phyloP scores from a whole-genome alignment of 2,113 vertebrate species.

The Gallinago undulata region DNA sequence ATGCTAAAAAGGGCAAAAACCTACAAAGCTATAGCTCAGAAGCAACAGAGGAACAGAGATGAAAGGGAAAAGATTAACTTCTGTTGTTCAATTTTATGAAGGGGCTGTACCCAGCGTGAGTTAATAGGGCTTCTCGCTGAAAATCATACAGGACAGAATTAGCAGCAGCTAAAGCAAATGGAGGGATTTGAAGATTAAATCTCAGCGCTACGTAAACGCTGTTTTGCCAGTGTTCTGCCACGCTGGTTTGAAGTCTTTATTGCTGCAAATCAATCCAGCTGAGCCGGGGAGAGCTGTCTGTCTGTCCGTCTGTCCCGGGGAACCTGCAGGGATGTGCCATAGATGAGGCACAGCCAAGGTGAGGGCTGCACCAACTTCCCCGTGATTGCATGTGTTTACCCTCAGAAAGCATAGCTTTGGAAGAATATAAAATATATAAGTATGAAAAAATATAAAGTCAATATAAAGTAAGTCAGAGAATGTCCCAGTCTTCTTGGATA shows the following conservation, averaged over 20 bases:
- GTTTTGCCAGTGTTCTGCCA: accelerated
- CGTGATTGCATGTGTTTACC: not conserved
- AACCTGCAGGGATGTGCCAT: not conserved
- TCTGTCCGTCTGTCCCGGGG: not conserved
- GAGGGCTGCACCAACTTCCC: not conserved
- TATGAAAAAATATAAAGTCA: not conserved
- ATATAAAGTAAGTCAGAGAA: not conserved
- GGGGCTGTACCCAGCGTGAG: not conserved
- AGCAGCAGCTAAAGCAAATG: not conserved
- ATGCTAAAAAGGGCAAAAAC: not conserved
- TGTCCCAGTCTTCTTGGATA: not conserved
- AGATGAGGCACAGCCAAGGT: not conserved
- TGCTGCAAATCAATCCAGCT: not conserved
- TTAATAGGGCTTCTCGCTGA: not conserved
- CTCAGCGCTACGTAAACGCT: not conserved
- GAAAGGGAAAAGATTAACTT: conserved; percentile 15
- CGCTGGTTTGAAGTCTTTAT: not conserved
- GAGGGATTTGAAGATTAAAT: not conserved
- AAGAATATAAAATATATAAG: not conserved
- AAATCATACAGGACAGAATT: not conserved
- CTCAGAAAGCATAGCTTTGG: not conserved
- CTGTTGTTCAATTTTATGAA: not conserved
- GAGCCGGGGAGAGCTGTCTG: not conserved
- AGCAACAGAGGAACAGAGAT: not conserved
- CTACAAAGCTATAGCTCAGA: not conserved